Conservation (phyloP, 2,113 vertebrate species). For the Psophia crepitans region DNA sequence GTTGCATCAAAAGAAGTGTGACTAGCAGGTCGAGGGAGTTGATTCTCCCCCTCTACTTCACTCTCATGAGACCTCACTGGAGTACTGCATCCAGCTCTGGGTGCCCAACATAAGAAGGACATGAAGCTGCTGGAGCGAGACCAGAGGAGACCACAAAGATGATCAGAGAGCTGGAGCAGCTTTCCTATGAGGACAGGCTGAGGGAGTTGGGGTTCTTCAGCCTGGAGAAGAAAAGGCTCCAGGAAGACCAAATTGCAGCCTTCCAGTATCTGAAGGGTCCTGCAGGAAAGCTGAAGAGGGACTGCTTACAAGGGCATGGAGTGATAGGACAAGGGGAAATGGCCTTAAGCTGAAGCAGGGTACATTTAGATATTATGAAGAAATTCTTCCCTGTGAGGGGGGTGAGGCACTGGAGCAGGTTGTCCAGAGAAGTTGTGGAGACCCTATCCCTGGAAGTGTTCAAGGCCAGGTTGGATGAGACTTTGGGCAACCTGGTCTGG, state of each 20-base stretch:
- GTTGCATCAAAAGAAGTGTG: too few relatives aligned
- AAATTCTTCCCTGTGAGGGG: neutral
- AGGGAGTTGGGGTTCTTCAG: neutral
- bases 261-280: neutral
- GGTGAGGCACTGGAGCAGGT: neutral
- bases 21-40: too few relatives aligned
- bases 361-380: neutral
- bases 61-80: accelerated
- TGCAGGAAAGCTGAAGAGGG: too few relatives aligned
- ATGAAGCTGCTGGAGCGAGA: accelerated
- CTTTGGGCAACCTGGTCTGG: too few relatives aligned
- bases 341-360: neutral
- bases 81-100: neutral
- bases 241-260: accelerated
- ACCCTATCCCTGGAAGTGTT: neutral
- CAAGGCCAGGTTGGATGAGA: too few relatives aligned
- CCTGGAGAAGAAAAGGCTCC: neutral
- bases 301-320: too few relatives aligned
- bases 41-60: accelerated
- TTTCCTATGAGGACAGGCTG: accelerated
- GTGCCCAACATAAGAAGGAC: accelerated
- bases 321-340: neutral
- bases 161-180: neutral
- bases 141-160: accelerated
- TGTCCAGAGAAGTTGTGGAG: neutral